A percentile compares a stretch with the other conserved stretches of the same genome.
These are phyloP conservation scores for Sialia sialis DNA, from an alignment of 2,113 vertebrate genomes.

Conservation along the genomic window DNA sequence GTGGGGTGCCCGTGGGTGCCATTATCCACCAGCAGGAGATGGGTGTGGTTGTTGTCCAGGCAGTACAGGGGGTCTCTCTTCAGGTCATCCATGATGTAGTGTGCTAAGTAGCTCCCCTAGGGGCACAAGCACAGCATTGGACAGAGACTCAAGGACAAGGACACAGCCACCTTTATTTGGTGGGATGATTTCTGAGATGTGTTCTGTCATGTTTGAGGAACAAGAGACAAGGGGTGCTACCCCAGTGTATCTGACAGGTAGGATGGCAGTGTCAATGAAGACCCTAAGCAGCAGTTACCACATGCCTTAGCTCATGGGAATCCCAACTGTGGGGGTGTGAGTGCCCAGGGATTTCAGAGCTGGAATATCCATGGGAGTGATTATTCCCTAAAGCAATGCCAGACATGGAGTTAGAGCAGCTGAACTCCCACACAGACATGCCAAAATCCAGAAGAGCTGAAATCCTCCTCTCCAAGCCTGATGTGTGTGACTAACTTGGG, in stretches of 20 bases:
- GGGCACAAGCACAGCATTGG: neutral
- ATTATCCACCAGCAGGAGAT: constrained; percentile 75
- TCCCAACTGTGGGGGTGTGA: rapidly evolving
- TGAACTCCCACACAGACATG: neutral
- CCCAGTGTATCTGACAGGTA: neutral
- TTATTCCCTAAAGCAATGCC: neutral
- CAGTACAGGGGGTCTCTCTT: constrained; percentile 76
- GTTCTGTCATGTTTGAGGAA: neutral
- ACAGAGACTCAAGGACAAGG: neutral
- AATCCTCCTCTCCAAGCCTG: neutral
- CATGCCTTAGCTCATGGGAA: rapidly evolving
- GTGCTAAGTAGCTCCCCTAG: constrained; percentile 71
- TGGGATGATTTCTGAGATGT: rapidly evolving
- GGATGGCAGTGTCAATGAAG: neutral
- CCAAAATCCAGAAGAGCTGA: neutral
- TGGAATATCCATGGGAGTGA: neutral
- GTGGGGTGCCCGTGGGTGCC: constrained; percentile 74
- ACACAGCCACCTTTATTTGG: neutral
- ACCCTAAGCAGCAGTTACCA: neutral
- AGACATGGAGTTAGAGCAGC: neutral
- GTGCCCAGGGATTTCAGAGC: neutral
- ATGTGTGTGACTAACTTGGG: rapidly evolving
- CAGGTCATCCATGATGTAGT: constrained; percentile 78
- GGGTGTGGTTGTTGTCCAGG: constrained; percentile 80
- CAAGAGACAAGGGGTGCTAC: neutral